Evolutionary conservation across 2,797 vertebrate genomes (phyloP).

Genomic region (Crax fasciolata): DNA sequence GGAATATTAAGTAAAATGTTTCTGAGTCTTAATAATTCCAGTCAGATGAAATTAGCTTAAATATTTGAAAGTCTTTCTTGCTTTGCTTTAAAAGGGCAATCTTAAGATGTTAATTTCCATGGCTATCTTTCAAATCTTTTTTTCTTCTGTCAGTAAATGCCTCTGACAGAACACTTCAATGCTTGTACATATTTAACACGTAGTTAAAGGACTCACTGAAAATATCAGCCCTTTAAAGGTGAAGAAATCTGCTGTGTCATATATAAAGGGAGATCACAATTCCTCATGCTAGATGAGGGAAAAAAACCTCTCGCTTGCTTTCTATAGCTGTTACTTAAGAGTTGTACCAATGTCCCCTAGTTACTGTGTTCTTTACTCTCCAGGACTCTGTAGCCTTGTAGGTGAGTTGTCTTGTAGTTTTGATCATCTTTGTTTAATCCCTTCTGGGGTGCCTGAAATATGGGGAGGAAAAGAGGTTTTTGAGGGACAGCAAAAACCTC

Average conservation of each 20-base stretch:
- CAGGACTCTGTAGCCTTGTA: background rate
- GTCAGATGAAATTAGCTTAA: background rate
- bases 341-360: no score
- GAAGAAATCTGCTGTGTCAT: background rate
- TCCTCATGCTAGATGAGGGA: background rate
- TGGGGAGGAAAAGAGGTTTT: background rate
- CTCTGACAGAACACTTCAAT: background rate
- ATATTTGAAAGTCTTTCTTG: background rate
- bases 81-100: background rate
- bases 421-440: background rate
- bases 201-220: background rate
- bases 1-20: background rate
- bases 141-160: background rate
- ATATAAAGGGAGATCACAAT: background rate
- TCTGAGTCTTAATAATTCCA: background rate
- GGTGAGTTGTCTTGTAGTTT: background rate
- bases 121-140: background rate
- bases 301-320: background rate
- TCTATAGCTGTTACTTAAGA: background rate
- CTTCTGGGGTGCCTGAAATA: background rate
- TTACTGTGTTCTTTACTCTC: background rate
- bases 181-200: background rate
- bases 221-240: background rate
- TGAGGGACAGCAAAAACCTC: background rate
- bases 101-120: background rate